Percentiles rank a stretch among this genome's conserved stretches.
Conservation (phyloP, 1,140 invertebrate species). For the Leucophenga varia region DNA sequence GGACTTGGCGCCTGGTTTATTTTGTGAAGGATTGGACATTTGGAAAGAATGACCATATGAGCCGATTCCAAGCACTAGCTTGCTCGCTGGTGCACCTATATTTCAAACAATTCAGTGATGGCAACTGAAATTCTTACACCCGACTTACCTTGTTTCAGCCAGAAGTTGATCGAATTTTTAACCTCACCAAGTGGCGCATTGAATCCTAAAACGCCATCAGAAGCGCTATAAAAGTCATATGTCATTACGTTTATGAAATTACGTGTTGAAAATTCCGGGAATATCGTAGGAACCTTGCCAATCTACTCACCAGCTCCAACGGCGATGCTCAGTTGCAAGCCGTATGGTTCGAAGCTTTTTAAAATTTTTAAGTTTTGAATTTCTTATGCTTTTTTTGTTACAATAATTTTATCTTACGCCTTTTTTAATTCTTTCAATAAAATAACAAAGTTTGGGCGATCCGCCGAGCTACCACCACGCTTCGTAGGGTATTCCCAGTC, state of each 20-base stretch:
- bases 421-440: slow-evolving; percentile 60
- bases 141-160: slow-evolving; percentile 53
- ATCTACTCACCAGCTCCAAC: slow-evolving; percentile 59
- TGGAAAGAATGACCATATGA: slow-evolving; percentile 67
- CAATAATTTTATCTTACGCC: slow-evolving; percentile 31
- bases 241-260: slow-evolving; percentile 67
- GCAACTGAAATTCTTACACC: slow-evolving; percentile 64
- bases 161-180: not conserved
- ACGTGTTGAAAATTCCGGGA: slow-evolving; percentile 53
- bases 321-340: slow-evolving; percentile 62
- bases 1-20: slow-evolving; percentile 59
- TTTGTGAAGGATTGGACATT: slow-evolving; percentile 54
- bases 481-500: slow-evolving; percentile 76
- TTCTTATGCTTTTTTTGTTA: not conserved
- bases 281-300: slow-evolving; percentile 63
- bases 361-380: slow-evolving; percentile 48
- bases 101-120: slow-evolving; percentile 48
- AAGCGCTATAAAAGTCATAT: slow-evolving; percentile 66
- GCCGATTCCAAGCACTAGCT: slow-evolving; percentile 66
- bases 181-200: slow-evolving; percentile 60
- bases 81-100: slow-evolving; percentile 60
- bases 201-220: slow-evolving; percentile 56
- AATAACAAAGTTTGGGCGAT: slow-evolving; percentile 57
- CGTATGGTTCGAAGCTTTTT: slow-evolving; percentile 52
- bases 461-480: slow-evolving; percentile 60